Conservation (phyloP, 1,140 invertebrate species). For the Drosophila insularis region DNA sequence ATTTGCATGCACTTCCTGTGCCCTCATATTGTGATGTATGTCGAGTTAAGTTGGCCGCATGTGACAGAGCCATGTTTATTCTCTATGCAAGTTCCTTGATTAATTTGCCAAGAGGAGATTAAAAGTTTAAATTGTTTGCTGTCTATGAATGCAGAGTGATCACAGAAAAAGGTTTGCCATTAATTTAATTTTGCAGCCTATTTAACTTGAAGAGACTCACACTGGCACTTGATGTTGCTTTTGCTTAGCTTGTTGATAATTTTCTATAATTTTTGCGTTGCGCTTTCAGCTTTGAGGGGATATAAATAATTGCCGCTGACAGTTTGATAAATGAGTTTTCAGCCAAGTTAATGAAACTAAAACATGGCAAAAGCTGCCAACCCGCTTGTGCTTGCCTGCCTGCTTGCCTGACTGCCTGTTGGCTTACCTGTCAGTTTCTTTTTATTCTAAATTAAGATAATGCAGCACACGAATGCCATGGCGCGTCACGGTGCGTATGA, state of each 20-base stretch:
- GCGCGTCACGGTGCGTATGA: conserved; percentile 68
- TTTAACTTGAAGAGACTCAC: conserved; percentile 10
- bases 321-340: conserved; percentile 75
- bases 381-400: conserved; percentile 9
- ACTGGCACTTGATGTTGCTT: conserved; percentile 1
- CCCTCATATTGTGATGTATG: conserved; percentile 27
- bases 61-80: conserved; percentile 40
- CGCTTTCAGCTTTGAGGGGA: neutral
- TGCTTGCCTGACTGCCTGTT: conserved; percentile 13
- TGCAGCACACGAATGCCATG: conserved; percentile 39
- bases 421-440: conserved; percentile 35
- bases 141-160: conserved; percentile 33
- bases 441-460: conserved; percentile 71
- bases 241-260: conserved; percentile 38
- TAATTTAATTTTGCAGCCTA: conserved; percentile 57
- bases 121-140: conserved; percentile 62
- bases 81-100: conserved; percentile 24
- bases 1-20: conserved; percentile 35
- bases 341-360: conserved; percentile 77
- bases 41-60: conserved; percentile 32
- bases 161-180: conserved; percentile 43
- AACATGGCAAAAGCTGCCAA: conserved; percentile 54
- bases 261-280: conserved; percentile 57
- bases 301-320: conserved; percentile 77
- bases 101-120: conserved; percentile 54